Evolutionary conservation across 2,888 invertebrate genomes (phyloP), one percentile per base, ranked within the genome.

Genomic region (Microctonus aethiopoides): DNA sequence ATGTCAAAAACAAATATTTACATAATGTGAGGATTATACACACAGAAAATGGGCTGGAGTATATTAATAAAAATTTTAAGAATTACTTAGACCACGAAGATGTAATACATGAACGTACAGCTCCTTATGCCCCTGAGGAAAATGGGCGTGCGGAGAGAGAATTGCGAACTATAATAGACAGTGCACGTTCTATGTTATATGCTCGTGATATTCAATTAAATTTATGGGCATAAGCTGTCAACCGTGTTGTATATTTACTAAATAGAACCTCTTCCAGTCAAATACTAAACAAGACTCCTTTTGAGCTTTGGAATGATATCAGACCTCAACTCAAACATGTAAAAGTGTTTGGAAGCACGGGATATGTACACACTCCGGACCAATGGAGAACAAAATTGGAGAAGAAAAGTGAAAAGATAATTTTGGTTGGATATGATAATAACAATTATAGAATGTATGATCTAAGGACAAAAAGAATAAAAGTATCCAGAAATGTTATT

Each of bases 91-190:
- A 32, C 3, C 1, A 59, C 4, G 10, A 34, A n/a, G 75, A 74
- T 9, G 76, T 76, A 7, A 51, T 52, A 0, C 63, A 75, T 24
- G 71, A 73, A 32, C 67, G 65, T n/a, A 73, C 75, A 0, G 66
- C 75, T 6, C 75, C 74, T 0, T 76, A 75, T 54, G 76, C 76
- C 3, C 74, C 75, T 1, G 73, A 75, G 16, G 74, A 77, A 65
- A 78, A 76, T 52, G 77, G 75, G 0, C 66, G 74, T 26, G 74
- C 63, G 1, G 74, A 77, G 56, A 67, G 74, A 22, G 77, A 77
- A 36, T 76, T 74, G 64, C 67, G 74, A 6, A 77, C 74, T 0
- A 74, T 78, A 10, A 70, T 73, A 3, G 76, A 77, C 41, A 68
- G 70, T 11, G 77, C 75, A 0, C 65, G 74, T 13, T 75, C 75